Evolutionary conservation across 2,113 vertebrate genomes (phyloP).

Genomic region (Sapayoa aenigma): DNA sequence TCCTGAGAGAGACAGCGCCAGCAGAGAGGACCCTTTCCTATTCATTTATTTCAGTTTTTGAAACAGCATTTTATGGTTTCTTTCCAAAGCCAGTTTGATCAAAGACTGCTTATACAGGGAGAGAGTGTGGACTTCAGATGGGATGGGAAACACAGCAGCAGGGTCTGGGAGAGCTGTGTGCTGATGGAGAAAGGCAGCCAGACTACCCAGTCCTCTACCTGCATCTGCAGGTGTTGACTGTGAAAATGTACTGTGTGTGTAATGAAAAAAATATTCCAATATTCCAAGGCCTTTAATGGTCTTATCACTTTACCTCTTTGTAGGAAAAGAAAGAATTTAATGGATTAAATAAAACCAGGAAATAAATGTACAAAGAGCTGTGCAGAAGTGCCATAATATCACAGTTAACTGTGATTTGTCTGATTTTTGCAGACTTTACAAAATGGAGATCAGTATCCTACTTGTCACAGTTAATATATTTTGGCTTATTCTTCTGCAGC

Average conservation of each 20-base stretch:
- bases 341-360: neutral
- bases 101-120: neutral
- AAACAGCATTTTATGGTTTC: neutral
- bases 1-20: neutral
- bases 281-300: neutral
- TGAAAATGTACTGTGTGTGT: neutral
- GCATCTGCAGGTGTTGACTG: too few relatives aligned
- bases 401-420: neutral
- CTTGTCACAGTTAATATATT: fast-evolving
- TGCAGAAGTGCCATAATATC: neutral
- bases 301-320: neutral
- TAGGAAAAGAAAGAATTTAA: neutral
- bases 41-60: neutral
- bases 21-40: neutral
- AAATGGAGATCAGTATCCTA: neutral
- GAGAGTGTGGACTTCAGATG: neutral
- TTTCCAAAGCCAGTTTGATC: neutral
- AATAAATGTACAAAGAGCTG: neutral
- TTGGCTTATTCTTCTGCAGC: neutral
- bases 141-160: neutral
- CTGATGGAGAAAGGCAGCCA: neutral
- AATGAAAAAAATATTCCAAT: neutral
- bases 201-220: too few relatives aligned
- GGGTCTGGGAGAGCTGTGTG: neutral
- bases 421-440: neutral